A percentile compares a stretch with the other conserved stretches of the same genome.
These are phyloP conservation scores for Stegana nigrithorax DNA, from an alignment of 2,888 invertebrate genomes.

Conservation along the genomic window DNA sequence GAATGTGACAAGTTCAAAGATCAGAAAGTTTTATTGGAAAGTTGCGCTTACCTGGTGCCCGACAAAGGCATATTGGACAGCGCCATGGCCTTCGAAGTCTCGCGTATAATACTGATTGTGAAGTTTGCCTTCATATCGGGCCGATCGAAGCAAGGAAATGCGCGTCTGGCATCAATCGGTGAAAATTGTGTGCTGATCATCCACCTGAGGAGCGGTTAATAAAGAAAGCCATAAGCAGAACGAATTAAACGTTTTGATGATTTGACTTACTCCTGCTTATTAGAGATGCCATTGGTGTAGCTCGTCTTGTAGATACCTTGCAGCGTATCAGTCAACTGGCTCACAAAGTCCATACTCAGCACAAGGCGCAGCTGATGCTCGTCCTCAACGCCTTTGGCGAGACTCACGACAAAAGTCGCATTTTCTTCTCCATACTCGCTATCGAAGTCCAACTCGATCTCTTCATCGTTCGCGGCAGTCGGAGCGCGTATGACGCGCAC, in stretches of 20 bases:
- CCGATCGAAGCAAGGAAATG: conserved; percentile 91
- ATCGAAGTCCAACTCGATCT: conserved; percentile 61
- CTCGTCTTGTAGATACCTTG: conserved; percentile 72
- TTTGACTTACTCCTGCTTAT: conserved; percentile 66
- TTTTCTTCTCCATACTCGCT: conserved; percentile 64
- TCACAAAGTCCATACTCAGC: conserved; percentile 70
- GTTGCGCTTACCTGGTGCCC: conserved; percentile 53
- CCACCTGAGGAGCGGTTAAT: conserved; percentile 71
- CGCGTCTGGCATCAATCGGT: conserved; percentile 81
- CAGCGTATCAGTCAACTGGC: conserved; percentile 71
- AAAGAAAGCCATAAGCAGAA: background rate
- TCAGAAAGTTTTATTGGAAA: background rate
- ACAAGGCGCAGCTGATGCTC: conserved; percentile 63
- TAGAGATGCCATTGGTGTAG: conserved; percentile 66
- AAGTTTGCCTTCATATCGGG: conserved; percentile 85
- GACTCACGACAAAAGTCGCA: conserved; percentile 59
- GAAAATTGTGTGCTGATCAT: conserved; percentile 85
- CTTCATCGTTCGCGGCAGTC: conserved; percentile 39
- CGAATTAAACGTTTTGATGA: background rate
- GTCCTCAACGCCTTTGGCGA: conserved; percentile 45
- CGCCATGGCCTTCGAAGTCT: conserved; percentile 67
- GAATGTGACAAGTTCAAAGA: background rate
- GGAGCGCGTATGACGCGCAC: conserved; percentile 54
- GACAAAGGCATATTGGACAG: conserved; percentile 76
- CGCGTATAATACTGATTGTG: conserved; percentile 75